These are phyloP conservation scores for Plestiodon gilberti DNA, from an alignment of 2,113 vertebrate species.

Conservation along the genomic window DNA sequence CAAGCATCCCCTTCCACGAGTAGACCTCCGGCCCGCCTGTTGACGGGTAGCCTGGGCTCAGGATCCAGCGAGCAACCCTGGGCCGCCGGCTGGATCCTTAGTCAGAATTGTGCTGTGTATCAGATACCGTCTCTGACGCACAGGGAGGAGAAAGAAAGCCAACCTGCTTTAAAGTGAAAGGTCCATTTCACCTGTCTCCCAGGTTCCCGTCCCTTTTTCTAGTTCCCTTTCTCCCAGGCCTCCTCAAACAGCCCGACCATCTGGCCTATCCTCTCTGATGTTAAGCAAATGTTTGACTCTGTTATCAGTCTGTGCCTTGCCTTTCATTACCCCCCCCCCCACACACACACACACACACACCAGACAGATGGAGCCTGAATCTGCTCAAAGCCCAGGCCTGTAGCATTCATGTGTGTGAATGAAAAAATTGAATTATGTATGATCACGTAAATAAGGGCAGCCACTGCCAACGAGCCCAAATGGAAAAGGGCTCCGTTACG, in stretches of 20 bases:
- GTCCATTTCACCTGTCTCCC: background rate
- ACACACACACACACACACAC: background rate
- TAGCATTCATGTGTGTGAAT: conserved; percentile 75
- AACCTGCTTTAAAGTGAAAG: background rate
- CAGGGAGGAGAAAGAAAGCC: background rate
- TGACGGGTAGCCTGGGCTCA: too few relatives aligned
- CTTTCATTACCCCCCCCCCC: conserved; percentile 21
- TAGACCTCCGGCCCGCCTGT: too few relatives aligned
- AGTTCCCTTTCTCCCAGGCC: background rate
- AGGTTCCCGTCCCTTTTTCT: background rate
- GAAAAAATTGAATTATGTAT: conserved; percentile 77
- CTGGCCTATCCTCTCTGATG: conserved; percentile 70
- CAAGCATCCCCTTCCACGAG: too few relatives aligned
- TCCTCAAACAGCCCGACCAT: conserved; percentile 57
- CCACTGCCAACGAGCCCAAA: conserved; percentile 52
- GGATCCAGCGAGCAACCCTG: too few relatives aligned
- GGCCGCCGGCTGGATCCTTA: too few relatives aligned
- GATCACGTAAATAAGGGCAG: conserved; percentile 68
- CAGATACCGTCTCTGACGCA: background rate
- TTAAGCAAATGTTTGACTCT: conserved; percentile 70
- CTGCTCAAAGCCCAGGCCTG: conserved; percentile 38
- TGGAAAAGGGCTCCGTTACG: conserved; percentile 72
- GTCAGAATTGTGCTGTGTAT: too few relatives aligned
- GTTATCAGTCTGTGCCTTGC: conserved; percentile 65
- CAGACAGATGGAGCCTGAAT: conserved; percentile 70